These are phyloP conservation scores for Phenganax subtilis DNA, from an alignment of 92 coral and sea anemone genomes.

Conservation along the genomic window DNA sequence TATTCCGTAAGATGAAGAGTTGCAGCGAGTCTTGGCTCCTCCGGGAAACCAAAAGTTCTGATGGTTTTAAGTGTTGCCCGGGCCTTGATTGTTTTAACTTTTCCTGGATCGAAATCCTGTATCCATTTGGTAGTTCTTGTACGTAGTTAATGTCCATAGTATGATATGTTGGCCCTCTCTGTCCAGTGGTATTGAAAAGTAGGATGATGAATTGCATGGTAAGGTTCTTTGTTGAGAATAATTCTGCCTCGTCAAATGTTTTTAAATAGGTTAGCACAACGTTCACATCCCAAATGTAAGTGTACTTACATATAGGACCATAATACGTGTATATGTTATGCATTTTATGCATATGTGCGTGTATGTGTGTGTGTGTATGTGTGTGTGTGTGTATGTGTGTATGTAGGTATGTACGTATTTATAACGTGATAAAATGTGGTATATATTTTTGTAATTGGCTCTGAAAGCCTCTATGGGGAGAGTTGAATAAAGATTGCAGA, in stretches of 20 bases:
- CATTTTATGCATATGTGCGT: too few species aligned
- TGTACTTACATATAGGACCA: background rate
- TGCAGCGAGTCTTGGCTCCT: background rate
- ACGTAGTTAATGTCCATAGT: slow-evolving; percentile 20
- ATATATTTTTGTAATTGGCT: too few species aligned
- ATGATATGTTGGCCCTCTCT: slow-evolving; percentile 35
- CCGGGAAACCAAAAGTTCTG: background rate
- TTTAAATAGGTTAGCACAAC: slow-evolving; percentile 41
- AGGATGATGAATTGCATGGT: slow-evolving; percentile 43
- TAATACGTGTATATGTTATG: too few species aligned
- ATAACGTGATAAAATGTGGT: too few species aligned
- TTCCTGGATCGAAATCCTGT: background rate
- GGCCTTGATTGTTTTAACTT: background rate
- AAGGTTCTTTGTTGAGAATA: slow-evolving; percentile 36
- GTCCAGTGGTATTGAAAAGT: slow-evolving; percentile 43
- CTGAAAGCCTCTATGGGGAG: too few species aligned
- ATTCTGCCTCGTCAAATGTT: background rate
- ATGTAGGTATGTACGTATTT: too few species aligned
- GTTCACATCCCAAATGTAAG: slow-evolving; percentile 48
- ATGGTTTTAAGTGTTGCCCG: background rate
- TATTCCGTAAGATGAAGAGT: too few species aligned
- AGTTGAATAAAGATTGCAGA: too few species aligned
- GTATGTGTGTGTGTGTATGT: too few species aligned
- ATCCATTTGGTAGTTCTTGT: background rate
- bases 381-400: too few species aligned